These are phyloP conservation scores for Pomatostomus ruficeps DNA, from an alignment of 2,113 vertebrate genomes.

Conservation along the genomic window DNA sequence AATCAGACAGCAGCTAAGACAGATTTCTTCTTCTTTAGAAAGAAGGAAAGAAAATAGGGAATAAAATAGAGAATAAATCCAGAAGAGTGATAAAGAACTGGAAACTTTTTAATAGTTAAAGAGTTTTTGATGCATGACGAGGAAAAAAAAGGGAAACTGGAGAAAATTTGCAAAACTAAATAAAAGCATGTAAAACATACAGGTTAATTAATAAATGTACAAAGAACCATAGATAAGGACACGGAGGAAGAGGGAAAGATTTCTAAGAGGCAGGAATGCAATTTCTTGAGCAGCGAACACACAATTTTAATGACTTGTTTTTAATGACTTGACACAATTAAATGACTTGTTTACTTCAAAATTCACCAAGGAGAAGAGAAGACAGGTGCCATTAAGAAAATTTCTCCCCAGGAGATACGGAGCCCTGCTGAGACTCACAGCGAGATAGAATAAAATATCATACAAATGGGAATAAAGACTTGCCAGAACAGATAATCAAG, in stretches of 20 bases:
- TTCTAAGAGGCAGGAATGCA: not conserved
- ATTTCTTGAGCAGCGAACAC: not conserved
- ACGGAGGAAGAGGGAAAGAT: not conserved
- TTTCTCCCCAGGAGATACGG: not conserved
- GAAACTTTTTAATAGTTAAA: not conserved
- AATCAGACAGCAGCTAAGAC: not conserved
- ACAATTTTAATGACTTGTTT: not conserved
- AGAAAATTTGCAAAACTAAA: not conserved
- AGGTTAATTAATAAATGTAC: not conserved
- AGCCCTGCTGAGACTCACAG: not conserved
- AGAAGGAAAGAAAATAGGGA: not conserved
- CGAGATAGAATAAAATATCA: not conserved
- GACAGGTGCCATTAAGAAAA: conserved; percentile 48
- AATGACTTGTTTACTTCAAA: conserved; percentile 49
- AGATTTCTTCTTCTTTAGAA: not conserved
- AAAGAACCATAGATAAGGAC: not conserved
- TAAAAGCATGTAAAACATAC: not conserved
- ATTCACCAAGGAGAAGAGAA: conserved; percentile 29
- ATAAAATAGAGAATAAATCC: not conserved
- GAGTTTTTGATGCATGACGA: not conserved
- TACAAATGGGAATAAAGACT: conserved; percentile 21
- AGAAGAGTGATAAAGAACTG: not conserved
- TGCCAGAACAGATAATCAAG: conserved; percentile 24
- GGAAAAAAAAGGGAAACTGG: not conserved
- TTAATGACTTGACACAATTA: not conserved